Conservation (phyloP, 64 coral and sea anemone species). For the Trachythela sp. region DNA sequence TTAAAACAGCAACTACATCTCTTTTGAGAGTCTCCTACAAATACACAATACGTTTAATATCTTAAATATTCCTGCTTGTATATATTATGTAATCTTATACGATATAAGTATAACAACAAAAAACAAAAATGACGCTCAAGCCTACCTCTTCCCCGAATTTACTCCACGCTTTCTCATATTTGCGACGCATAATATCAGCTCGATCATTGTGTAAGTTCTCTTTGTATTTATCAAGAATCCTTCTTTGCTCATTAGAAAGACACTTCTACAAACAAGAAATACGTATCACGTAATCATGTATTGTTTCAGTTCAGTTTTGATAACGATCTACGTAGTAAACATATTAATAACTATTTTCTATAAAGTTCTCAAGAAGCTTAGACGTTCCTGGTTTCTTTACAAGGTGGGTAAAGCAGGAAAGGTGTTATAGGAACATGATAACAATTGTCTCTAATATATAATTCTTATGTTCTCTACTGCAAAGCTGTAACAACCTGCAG, state of each 20-base stretch:
- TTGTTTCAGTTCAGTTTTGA: too few species aligned
- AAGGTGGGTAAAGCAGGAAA: too few species aligned
- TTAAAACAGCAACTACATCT: constrained; percentile 17
- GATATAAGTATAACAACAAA: neutral
- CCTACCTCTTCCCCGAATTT: neutral
- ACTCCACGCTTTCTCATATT: neutral
- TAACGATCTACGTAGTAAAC: too few species aligned
- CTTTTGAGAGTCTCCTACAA: constrained; percentile 2
- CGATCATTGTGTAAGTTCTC: neutral
- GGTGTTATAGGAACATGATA: too few species aligned
- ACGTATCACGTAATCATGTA: too few species aligned
- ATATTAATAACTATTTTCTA: too few species aligned
- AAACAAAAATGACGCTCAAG: neutral
- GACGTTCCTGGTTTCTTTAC: too few species aligned
- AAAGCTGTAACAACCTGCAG: too few species aligned
- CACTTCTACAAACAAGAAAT: neutral
- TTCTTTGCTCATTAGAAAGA: neutral
- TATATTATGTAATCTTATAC: too few species aligned
- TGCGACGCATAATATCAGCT: neutral
- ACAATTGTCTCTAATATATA: too few species aligned
- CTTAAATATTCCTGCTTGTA: neutral
- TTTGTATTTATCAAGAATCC: neutral
- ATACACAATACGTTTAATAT: neutral
- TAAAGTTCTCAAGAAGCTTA: too few species aligned
- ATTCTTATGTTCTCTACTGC: too few species aligned